Base-by-base conservation (phyloP, 2,888 invertebrate genomes). In the Terebella lapidaria region DNA sequence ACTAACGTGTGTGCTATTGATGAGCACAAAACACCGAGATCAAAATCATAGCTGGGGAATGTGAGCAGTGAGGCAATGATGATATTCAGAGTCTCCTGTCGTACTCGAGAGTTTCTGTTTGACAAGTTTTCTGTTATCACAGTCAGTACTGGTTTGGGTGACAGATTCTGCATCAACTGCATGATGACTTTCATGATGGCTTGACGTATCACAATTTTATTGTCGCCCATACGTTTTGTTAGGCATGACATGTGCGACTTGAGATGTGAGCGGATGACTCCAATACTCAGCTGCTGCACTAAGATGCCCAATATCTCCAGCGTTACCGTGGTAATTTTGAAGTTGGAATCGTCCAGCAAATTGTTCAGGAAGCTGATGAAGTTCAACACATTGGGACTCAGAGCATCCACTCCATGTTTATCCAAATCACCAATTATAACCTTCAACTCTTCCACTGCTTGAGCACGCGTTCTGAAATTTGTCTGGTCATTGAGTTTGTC, bases 41-140 rank as follows among this genome's bases (percentile, higher is more conserved):
- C 87, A 73, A 89, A 87, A 69, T 89, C 89, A 55, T 87, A 87
- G 71, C 89, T 88, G 1, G 91, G 90, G 75, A 89, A 90, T 29
- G 89, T 88, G 76, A 90, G 85, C 67, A 90, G 79, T 5, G 89
- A 87, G 67, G 88, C 88, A 73, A 91, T 89, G 54, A 90, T 82
- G 70, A 89, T 85, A 78, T 91, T 89, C 5, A 91, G 76, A 0
- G 88, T 86, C 72, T 89, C 89, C 78, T 90, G 89, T 59, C 89
- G 83, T 62, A 88, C 86, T 83, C 87, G 76, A 2, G 83, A 81
- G 65, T 82, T 83, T 61, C 79, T 74, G 64, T 82, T 80, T 35
- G 76, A 74, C 42, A 83, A 74, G 63, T 83, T 83, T 56, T 83
- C 83, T 58, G 83, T 76, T 46, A 86, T 73, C 63, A 83, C 81